Evolutionary conservation across 2,113 vertebrate species (phyloP), one percentile per base, ranked within the genome.

Genomic region (Burhinus oedicnemus): DNA sequence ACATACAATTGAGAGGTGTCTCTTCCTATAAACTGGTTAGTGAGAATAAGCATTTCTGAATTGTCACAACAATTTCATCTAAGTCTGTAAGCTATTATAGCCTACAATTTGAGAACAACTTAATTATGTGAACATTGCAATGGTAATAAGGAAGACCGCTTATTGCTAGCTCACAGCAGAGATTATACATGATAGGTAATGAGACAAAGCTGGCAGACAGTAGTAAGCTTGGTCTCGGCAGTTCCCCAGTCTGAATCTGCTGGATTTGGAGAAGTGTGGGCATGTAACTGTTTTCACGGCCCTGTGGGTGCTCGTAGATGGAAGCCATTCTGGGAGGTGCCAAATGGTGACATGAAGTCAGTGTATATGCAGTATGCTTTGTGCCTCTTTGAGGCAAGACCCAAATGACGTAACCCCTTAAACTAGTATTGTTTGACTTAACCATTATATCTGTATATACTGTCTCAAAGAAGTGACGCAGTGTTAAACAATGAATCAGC

Each of bases 51-150:
- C 47, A 84, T 94, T 95, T 97, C 81, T 87, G 91, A 96, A 84
- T 91, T 96, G 89, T 89, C 89, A 93, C 4, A 20, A 94, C 81
- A 95, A 89, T 96, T 96, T 93, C 29, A 65, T 95, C 79, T 60
- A 71, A 89, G 49, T 85, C 49, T 93, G 62, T 89, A 91, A 87
- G 70, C 60, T 71, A 70, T 95, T 94, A 96, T 52, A 96, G 91
- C 52, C 61, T 91, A 57, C 81, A 89, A 76, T 94, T 89, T 83
- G 90, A 96, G 94, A 96, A 72, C 87, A 93, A 87, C 87, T 94
- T 96, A 93, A 96, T 95, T 91, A 95, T 42, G 83, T 91, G 91
- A 94, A 79, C 74, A 91, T 91, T 97, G 81, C n/a, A 93, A 60
- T 84, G 80, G 64, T 81, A 96, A 91, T 94, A 84, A 93, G 81